phyloP scores from a whole-genome alignment of 2,113 vertebrate genomes.

The Gobio gobio region DNA sequence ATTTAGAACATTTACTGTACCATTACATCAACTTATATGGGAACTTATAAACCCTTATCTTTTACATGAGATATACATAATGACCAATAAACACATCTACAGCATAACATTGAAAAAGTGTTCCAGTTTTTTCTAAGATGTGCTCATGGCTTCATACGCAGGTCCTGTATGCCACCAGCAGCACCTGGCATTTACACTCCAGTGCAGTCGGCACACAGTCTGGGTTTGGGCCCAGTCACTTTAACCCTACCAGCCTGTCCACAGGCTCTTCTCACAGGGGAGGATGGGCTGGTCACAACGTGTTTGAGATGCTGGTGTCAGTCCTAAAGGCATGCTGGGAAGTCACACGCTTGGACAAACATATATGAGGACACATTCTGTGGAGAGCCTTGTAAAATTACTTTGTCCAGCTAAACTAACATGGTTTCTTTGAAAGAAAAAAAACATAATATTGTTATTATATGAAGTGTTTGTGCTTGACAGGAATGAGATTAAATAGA shows the following conservation, averaged over 20 bases:
- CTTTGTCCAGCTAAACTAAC: neutral
- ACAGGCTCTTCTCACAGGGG: constrained; percentile 56
- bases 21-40: neutral
- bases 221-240: constrained; percentile 58
- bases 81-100: neutral
- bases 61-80: neutral
- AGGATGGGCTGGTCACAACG: constrained; percentile 25
- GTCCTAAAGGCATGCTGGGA: constrained; percentile 18
- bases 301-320: neutral
- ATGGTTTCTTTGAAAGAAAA: neutral
- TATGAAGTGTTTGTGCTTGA: neutral
- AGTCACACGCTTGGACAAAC: constrained; percentile 32
- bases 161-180: constrained; percentile 74
- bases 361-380: constrained; percentile 11
- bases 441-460: neutral
- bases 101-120: neutral
- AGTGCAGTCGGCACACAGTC: constrained; percentile 65
- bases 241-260: constrained; percentile 65
- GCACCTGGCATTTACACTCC: constrained; percentile 80
- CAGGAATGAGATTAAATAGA: neutral
- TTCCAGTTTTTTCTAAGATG: neutral
- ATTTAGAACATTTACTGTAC: neutral
- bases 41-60: neutral
- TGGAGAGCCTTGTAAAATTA: constrained; percentile 8
- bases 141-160: constrained; percentile 65